These are phyloP conservation scores for Meliscaeva auricollis DNA, from an alignment of 2,888 invertebrate genomes.

Conservation along the genomic window DNA sequence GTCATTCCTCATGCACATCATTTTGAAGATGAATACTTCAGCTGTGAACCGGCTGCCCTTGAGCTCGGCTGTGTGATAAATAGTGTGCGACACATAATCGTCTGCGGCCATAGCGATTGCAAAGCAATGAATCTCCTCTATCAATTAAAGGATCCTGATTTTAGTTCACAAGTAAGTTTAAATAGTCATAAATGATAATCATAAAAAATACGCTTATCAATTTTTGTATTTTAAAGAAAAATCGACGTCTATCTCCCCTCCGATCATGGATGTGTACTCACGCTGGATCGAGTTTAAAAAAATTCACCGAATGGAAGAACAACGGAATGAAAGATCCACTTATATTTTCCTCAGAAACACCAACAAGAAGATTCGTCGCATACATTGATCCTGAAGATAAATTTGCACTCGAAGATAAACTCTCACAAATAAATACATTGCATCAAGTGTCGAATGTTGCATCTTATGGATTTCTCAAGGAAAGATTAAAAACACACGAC, in stretches of 20 bases:
- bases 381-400: constrained; percentile 97
- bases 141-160: constrained; percentile 91
- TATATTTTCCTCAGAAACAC: constrained; percentile 94
- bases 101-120: constrained; percentile 99
- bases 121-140: constrained; percentile 98
- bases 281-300: constrained; percentile 91
- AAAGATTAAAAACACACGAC: constrained; percentile 91
- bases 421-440: constrained; percentile 97
- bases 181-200: constrained; percentile 58
- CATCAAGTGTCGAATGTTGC: constrained; percentile 97
- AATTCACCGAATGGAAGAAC: constrained; percentile 90
- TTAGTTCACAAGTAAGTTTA: constrained; percentile 87
- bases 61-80: constrained; percentile 97
- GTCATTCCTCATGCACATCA: constrained; percentile 96
- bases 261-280: constrained; percentile 96
- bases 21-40: constrained; percentile 93
- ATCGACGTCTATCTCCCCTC: constrained; percentile 93
- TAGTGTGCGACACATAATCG: constrained; percentile 95
- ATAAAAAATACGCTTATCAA: not conserved
- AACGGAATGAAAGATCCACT: constrained; percentile 88
- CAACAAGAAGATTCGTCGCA: constrained; percentile 94
- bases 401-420: constrained; percentile 94
- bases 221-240: constrained; percentile 84
- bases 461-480: constrained; percentile 95
- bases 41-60: constrained; percentile 97